Evolutionary conservation across 2,797 vertebrate genomes (phyloP).

Genomic region (Anomalospiza imberbis): DNA sequence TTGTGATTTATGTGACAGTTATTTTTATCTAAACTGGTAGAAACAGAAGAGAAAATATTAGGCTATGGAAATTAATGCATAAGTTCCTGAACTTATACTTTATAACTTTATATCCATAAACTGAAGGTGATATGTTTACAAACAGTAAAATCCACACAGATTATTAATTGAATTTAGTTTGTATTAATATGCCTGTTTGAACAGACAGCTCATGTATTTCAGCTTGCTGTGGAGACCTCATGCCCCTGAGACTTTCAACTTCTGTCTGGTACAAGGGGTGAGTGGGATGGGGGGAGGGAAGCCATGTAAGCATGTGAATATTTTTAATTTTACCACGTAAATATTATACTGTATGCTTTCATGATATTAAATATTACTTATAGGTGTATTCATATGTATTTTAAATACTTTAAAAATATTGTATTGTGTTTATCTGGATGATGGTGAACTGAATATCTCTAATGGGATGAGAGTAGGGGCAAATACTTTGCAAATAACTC

Average conservation of each 20-base stretch:
- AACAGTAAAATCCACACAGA: neutral
- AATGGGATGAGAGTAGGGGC: neutral
- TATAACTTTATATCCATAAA: neutral
- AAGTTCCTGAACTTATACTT: neutral
- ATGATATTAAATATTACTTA: neutral
- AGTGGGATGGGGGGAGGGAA: neutral
- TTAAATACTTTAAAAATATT: neutral
- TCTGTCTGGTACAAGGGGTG: neutral
- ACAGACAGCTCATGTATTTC: neutral
- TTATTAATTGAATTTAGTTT: neutral
- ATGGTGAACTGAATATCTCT: neutral
- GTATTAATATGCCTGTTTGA: neutral
- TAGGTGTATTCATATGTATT: neutral
- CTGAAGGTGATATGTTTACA: neutral
- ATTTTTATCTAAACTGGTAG: neutral
- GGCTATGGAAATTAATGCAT: neutral
- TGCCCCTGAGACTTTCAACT: neutral
- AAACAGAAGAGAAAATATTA: neutral
- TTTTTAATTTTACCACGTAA: neutral
- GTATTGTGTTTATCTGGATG: neutral
- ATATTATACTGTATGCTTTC: neutral
- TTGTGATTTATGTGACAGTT: neutral
- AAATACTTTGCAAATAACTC: neutral
- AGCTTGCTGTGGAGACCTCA: neutral
- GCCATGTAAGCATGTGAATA: accelerated